Evolutionary conservation across 2,888 invertebrate genomes (phyloP), one percentile per base, ranked within the genome.

Genomic region (Leptopilina drosophilae): DNA sequence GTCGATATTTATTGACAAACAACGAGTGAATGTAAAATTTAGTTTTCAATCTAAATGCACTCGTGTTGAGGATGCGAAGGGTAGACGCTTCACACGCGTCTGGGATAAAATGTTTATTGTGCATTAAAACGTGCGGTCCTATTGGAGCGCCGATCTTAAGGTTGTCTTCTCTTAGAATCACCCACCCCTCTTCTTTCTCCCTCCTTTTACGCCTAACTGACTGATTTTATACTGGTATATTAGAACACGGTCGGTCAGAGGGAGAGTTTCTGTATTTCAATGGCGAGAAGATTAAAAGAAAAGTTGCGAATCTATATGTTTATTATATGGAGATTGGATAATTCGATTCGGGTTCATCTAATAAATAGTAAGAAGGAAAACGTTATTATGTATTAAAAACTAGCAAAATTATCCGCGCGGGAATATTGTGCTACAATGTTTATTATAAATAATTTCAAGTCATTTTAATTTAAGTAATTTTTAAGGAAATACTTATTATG

Each of bases 1-100:
- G 56, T 56, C 73, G 87, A 87, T 89, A 87, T 88, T 88, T 89
- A 89, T 88, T 87, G 88, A 82, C 84, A 86, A 89, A 87, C 87
- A 88, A 87, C 87, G 83, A 83, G 85, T 85, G 86, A 87, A 88
- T 89, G 87, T 87, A 88, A 88, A 89, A 89, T 89, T 89, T 86
- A 89, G 88, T 87, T 87, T 90, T 88, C 89, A 88, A 89, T 89
- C 88, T 88, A 89, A 88, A 88, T 89, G 89, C 87, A 88, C 86
- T 85, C 78, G 82, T 81, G 84, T 86, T 83, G 84, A 84, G 79
- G 78, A 80, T 81, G 64, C 79, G 78, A 64, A 76, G 82, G 82
- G 80, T 80, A 80, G 81, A 56, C 78, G 79, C 79, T 78, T 66
- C 75, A 82, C 82, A 82, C 84, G 84, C 82, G 82, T 81, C 83